Evolutionary conservation across 2,888 invertebrate genomes (phyloP), one percentile per base, ranked within the genome.

Genomic region (Dynastes grantii): DNA sequence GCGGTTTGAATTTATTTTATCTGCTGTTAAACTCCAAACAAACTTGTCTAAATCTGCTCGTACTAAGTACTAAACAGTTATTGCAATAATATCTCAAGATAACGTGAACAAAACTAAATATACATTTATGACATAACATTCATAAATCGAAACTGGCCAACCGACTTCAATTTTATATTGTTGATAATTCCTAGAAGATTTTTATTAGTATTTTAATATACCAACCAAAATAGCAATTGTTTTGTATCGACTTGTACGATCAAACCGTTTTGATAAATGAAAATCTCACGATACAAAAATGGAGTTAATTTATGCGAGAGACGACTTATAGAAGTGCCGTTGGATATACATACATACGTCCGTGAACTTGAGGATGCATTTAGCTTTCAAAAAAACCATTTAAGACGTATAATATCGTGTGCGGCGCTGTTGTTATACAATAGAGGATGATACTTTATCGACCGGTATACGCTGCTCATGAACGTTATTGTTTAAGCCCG

Each of bases 401-500:
- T 73, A 73, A 58, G 73, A 61, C 32, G 73, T 64, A 77, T 67
- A 49, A 70, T 63, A 77, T 51, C 63, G 63, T 51, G 71, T 70
- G 29, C 64, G 51, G 55, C 71, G 55, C 68, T 68, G 77, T 68
- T 77, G 78, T 80, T 76, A 76, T 73, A 80, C 78, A 79, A 80
- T 79, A 76, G 75, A 73, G 73, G 78, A 78, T 76, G 78, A 80
- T 76, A 78, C 76, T 79, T 80, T 80, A 80, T 80, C 78, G 80
- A 64, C 78, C 40, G 55, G 75, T 77, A 37, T 37, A 75, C 73
- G 76, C 64, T 58, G 58, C 77, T 63, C 79, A 73, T 67, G 80
- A 68, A 79, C 80, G 79, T 79, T 80, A 82, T 82, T 82, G 82
- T 82, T 81, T 81, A 79, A 78, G 81, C 61, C 75, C 79, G 81